A percentile compares a stretch with the other conserved stretches of the same genome.
Evolutionary conservation across 2,888 invertebrate genomes (phyloP).

Genomic region (Caradrina kadenii): DNA sequence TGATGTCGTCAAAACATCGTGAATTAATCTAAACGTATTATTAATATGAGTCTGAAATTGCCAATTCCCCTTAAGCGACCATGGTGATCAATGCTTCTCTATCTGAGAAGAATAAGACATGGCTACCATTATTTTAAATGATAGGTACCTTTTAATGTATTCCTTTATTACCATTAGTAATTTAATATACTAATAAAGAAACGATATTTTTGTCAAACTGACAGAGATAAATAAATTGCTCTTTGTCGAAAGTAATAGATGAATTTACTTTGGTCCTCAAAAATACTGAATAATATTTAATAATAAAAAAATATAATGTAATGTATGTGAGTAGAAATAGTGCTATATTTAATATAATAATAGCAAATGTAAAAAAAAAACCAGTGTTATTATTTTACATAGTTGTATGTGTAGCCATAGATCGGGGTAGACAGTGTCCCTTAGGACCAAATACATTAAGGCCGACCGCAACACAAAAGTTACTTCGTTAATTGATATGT

Average conservation of each 20-base stretch:
- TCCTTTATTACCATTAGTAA: neutral
- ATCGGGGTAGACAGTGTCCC: neutral
- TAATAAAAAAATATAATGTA: neutral
- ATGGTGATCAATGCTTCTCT: no score
- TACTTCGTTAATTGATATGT: conserved; percentile 48
- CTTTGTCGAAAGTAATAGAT: neutral
- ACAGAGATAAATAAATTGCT: neutral
- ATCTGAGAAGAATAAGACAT: no score
- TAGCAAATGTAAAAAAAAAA: neutral
- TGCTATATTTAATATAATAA: no score
- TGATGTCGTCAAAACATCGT: no score
- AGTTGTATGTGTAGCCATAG: neutral
- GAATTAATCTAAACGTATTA: no score
- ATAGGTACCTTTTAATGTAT: neutral
- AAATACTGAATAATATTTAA: neutral
- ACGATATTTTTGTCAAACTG: neutral
- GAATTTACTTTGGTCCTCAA: neutral
- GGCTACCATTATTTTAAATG: no score
- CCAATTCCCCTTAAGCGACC: no score
- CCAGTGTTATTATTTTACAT: neutral
- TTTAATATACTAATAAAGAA: conserved; percentile 1
- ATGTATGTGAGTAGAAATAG: no score
- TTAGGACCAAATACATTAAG: conserved; percentile 47
- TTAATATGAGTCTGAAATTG: no score
- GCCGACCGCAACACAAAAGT: conserved; percentile 51